These are phyloP conservation scores for Cosmopolites sordidus DNA, from an alignment of 2,888 invertebrate genomes.

Conservation along the genomic window DNA sequence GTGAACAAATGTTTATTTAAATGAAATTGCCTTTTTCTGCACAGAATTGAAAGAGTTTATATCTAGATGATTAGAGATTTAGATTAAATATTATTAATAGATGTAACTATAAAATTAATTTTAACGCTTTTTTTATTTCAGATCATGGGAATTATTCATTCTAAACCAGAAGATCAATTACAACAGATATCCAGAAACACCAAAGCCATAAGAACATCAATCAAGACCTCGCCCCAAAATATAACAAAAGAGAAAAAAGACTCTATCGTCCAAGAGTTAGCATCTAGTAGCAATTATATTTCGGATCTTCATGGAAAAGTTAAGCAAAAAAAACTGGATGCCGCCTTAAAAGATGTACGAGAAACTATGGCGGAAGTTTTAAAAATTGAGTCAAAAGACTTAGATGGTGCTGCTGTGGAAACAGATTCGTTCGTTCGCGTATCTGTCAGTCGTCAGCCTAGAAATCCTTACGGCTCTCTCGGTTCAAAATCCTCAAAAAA, in stretches of 20 bases:
- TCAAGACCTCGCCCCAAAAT: slow-evolving; percentile 24
- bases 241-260: slow-evolving; percentile 26
- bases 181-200: slow-evolving; percentile 31
- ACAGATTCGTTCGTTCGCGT: slow-evolving; percentile 29
- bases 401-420: slow-evolving; percentile 30
- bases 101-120: background rate
- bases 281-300: slow-evolving; percentile 27
- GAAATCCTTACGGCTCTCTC: slow-evolving; percentile 12
- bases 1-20: too few relatives aligned
- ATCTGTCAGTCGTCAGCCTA: slow-evolving; percentile 21
- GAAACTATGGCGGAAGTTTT: slow-evolving; percentile 31
- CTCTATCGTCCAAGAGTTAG: slow-evolving; percentile 24
- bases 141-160: slow-evolving; percentile 30
- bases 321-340: slow-evolving; percentile 28
- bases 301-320: slow-evolving; percentile 28
- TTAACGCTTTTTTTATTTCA: slow-evolving; percentile 4
- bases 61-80: too few relatives aligned
- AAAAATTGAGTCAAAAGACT: slow-evolving; percentile 18
- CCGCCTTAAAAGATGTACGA: slow-evolving; percentile 30
- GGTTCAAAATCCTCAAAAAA: slow-evolving; percentile 4
- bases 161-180: slow-evolving; percentile 29
- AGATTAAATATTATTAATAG: too few relatives aligned
- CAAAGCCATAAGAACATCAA: slow-evolving; percentile 26
- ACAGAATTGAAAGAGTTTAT: too few relatives aligned
- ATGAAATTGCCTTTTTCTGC: too few relatives aligned